A percentile compares a stretch with the other conserved stretches of the same genome.
phyloP scores from a whole-genome alignment of 2,888 invertebrate species.

The Drosophila limbata region DNA sequence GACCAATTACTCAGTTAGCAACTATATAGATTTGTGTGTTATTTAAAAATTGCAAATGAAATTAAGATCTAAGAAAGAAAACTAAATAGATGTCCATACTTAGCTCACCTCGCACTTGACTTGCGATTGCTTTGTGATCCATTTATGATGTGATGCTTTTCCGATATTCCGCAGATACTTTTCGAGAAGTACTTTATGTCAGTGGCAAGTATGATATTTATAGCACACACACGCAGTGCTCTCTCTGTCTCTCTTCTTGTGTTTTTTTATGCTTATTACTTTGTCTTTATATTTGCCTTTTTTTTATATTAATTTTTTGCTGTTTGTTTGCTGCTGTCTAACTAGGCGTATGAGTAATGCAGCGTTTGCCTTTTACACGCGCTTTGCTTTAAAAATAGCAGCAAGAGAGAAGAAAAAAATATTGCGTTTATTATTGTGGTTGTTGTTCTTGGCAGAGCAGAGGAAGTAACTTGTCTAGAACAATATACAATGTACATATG shows the following conservation, averaged over 20 bases:
- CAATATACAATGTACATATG: constrained; percentile 8
- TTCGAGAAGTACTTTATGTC: constrained; percentile 30
- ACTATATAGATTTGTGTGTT: background rate
- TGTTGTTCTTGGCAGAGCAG: constrained; percentile 50
- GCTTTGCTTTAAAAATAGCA: constrained; percentile 51
- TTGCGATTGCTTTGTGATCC: constrained; percentile 83
- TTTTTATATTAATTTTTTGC: too few species aligned
- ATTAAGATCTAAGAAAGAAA: constrained; percentile 12
- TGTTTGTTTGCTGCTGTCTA: constrained; percentile 32
- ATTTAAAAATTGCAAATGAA: background rate
- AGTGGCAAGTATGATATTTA: constrained; percentile 38
- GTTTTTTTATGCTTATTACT: constrained; percentile 35
- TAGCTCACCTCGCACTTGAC: constrained; percentile 84
- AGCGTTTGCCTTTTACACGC: constrained; percentile 28
- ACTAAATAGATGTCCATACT: constrained; percentile 57
- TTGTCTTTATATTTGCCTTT: constrained; percentile 36
- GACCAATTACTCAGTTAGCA: constrained; percentile 18
- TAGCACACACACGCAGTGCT: constrained; percentile 40
- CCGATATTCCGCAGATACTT: constrained; percentile 28
- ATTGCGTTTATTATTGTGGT: constrained; percentile 37
- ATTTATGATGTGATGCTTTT: constrained; percentile 55
- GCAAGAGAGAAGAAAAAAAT: constrained; percentile 10
- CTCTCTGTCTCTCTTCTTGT: constrained; percentile 19
- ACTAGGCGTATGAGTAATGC: constrained; percentile 72
- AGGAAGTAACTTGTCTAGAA: constrained; percentile 17